phyloP scores from a whole-genome alignment of 2,888 invertebrate genomes.

The Meteorus cinctellus region DNA sequence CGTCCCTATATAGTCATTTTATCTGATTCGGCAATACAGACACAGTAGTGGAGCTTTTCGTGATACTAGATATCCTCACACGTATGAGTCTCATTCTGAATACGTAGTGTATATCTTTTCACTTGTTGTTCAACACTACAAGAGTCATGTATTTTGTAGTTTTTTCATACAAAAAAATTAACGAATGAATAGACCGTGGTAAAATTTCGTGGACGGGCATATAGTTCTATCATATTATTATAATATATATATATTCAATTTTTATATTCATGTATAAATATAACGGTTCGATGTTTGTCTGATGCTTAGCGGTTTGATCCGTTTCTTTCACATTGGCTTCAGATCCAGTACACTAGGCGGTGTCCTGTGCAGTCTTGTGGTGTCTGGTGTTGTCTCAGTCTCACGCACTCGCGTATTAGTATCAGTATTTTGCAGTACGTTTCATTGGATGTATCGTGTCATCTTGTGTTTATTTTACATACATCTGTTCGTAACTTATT shows the following conservation, averaged over 20 bases:
- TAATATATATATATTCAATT: background rate
- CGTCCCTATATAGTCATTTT: no score
- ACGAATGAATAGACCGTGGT: no score
- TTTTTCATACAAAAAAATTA: no score
- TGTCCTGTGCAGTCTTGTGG: constrained; percentile 36
- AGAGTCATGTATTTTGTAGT: no score
- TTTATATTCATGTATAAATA: constrained; percentile 31
- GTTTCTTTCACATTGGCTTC: constrained; percentile 32
- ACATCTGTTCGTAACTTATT: background rate
- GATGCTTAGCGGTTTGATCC: constrained; percentile 36
- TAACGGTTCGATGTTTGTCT: constrained; percentile 30
- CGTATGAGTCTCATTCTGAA: no score
- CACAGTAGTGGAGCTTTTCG: no score
- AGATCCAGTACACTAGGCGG: constrained; percentile 38
- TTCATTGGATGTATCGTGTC: constrained; percentile 32
- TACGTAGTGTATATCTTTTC: no score
- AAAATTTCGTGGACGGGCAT: no score
- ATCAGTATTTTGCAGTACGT: constrained; percentile 41
- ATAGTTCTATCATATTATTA: no score
- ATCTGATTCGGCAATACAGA: no score
- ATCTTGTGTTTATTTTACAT: background rate
- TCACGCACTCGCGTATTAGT: background rate
- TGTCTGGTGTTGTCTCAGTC: background rate
- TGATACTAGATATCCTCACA: no score
- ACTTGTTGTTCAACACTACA: no score